phyloP scores from a whole-genome alignment of 2,888 invertebrate species.

The Exephanes ischioxanthus region DNA sequence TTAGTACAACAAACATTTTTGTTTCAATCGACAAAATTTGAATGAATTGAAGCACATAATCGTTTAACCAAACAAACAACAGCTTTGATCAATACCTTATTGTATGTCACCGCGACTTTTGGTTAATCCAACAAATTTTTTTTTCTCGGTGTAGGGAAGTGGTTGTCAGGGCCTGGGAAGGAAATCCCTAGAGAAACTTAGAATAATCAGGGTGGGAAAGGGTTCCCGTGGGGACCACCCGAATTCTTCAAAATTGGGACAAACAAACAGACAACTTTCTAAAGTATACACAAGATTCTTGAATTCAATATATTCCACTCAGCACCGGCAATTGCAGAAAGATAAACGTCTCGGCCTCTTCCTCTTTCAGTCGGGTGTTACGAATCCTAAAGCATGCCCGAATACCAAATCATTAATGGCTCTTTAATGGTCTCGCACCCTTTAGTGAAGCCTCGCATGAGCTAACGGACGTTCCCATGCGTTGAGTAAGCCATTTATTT shows the following conservation, averaged over 20 bases:
- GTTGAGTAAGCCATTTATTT: constrained; percentile 59
- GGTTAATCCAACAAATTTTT: no score
- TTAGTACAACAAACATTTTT: no score
- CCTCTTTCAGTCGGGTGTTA: background rate
- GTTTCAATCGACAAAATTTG: no score
- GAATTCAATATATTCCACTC: constrained; percentile 52
- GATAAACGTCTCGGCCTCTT: background rate
- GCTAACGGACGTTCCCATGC: constrained; percentile 75
- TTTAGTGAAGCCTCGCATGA: constrained; percentile 76
- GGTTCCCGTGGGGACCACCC: no score
- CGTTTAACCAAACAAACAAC: no score
- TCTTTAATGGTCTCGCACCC: constrained; percentile 79
- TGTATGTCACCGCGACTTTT: no score
- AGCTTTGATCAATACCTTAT: no score
- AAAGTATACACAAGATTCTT: background rate
- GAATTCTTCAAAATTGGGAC: background rate
- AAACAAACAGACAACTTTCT: background rate
- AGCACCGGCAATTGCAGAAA: background rate
- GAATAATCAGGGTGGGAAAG: no score
- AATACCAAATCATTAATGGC: constrained; percentile 74
- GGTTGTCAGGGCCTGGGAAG: no score
- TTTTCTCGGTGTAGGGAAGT: no score
- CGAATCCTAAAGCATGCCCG: constrained; percentile 31
- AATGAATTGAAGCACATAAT: no score
- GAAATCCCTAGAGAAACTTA: no score